Percentiles rank a stretch among this genome's conserved stretches.
These are phyloP conservation scores for Odocoileus hemionus DNA, from an alignment of 2,113 vertebrate species.

Conservation along the genomic window DNA sequence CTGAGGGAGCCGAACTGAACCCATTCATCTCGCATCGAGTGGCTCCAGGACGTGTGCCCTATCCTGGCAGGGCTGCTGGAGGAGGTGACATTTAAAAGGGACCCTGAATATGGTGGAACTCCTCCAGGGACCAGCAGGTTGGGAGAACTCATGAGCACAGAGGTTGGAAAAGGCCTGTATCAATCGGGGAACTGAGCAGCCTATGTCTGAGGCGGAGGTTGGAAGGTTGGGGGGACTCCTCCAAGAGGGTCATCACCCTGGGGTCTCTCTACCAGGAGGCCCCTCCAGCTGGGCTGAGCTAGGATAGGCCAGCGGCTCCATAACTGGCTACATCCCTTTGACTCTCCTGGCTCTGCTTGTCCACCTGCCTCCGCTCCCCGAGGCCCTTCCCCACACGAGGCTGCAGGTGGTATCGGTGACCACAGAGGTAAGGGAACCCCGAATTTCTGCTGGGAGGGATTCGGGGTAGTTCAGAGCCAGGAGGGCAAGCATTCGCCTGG, in stretches of 20 bases:
- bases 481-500: accelerated
- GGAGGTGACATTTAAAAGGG: neutral
- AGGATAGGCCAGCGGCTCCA: accelerated
- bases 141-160: neutral
- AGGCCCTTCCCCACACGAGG: neutral
- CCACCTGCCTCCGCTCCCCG: neutral
- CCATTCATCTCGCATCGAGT: accelerated
- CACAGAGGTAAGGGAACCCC: neutral
- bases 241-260: neutral
- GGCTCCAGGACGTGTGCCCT: neutral
- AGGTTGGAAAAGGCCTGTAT: neutral
- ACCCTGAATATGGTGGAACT: neutral
- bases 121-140: neutral
- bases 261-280: neutral
- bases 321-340: neutral
- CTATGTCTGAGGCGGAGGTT: accelerated
- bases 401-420: accelerated
- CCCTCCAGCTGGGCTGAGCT: neutral
- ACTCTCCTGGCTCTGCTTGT: neutral
- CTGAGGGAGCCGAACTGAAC: accelerated
- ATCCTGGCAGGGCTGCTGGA: neutral
- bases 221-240: neutral
- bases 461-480: neutral
- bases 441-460: neutral
- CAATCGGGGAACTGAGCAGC: neutral